phyloP scores from a whole-genome alignment of 2,888 invertebrate genomes.

The Cristatella mucedo region DNA sequence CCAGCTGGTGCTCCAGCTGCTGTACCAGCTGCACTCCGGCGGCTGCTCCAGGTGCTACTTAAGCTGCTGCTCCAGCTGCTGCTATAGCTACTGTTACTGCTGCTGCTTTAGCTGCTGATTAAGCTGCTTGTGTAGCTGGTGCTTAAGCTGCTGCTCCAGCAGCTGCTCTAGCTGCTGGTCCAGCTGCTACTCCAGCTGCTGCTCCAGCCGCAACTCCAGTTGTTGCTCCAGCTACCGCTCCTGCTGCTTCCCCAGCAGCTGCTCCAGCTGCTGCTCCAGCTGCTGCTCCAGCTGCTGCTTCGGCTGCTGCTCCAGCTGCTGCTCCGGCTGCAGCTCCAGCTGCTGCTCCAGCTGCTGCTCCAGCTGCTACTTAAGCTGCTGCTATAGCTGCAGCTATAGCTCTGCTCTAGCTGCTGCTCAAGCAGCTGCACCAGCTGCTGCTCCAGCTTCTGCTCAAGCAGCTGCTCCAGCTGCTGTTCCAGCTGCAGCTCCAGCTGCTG shows the following conservation, averaged over 20 bases:
- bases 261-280: not conserved
- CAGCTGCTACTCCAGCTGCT: conserved; percentile 11
- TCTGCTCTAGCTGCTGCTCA: conserved; percentile 12
- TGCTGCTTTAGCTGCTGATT: too few species aligned
- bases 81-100: conserved; percentile 10
- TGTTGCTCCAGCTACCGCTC: too few species aligned
- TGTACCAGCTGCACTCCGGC: too few species aligned
- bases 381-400: conserved; percentile 2
- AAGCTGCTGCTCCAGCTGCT: conserved; percentile 11
- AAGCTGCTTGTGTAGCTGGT: too few species aligned
- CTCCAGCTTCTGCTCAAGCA: conserved; percentile 11
- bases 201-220: conserved; percentile 12
- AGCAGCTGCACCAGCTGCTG: conserved; percentile 6
- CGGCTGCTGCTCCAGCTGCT: too few species aligned
- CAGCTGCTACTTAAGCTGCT: too few species aligned
- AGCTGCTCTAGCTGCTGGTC: too few species aligned
- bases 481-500: conserved; percentile 9
- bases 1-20: too few species aligned
- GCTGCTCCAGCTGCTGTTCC: conserved; percentile 11
- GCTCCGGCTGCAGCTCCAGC: conserved; percentile 1
- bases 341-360: conserved; percentile 11
- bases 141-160: too few species aligned
- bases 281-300: too few species aligned
- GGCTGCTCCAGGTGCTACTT: conserved; percentile 11
- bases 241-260: too few species aligned